A percentile compares a stretch with the other conserved stretches of the same genome.
Evolutionary conservation across 64 coral and sea anemone genomes (phyloP).

Genomic region (Actinia equina): DNA sequence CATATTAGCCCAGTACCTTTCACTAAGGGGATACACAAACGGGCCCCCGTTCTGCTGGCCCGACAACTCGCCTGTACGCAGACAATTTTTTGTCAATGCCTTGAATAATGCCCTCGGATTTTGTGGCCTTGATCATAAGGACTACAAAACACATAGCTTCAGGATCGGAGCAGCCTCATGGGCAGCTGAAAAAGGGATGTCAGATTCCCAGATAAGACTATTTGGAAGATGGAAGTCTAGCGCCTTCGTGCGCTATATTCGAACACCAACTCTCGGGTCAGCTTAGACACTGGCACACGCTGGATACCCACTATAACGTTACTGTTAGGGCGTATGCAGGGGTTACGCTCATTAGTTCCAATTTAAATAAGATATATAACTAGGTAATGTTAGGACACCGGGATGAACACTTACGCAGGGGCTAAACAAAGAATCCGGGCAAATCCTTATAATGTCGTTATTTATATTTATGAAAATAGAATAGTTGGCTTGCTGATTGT

Average conservation of each 20-base stretch:
- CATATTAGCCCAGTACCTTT: slow-evolving; percentile 19
- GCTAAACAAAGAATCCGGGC: not conserved
- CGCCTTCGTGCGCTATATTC: slow-evolving; percentile 25
- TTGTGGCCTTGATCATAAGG: slow-evolving; percentile 24
- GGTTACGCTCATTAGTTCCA: not conserved
- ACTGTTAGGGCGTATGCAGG: not conserved
- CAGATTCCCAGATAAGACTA: slow-evolving; percentile 42
- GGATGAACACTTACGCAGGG: not conserved
- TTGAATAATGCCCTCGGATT: slow-evolving; percentile 36
- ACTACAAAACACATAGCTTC: slow-evolving; percentile 62
- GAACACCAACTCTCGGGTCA: not conserved
- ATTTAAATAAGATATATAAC: not conserved
- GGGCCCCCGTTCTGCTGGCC: slow-evolving; percentile 38
- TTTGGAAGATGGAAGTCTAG: slow-evolving; percentile 35
- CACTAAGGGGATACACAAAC: not conserved
- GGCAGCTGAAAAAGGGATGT: slow-evolving; percentile 44
- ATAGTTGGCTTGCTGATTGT: not conserved
- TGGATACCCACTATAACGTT: not conserved
- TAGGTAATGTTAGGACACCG: not conserved
- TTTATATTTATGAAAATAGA: not conserved
- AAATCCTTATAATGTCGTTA: not conserved
- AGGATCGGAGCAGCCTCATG: slow-evolving; percentile 38
- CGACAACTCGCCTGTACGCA: slow-evolving; percentile 4
- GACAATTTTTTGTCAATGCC: not conserved
- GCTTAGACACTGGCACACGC: not conserved